Conservation (phyloP, 1,140 invertebrate species). For the Thrips palmi region DNA sequence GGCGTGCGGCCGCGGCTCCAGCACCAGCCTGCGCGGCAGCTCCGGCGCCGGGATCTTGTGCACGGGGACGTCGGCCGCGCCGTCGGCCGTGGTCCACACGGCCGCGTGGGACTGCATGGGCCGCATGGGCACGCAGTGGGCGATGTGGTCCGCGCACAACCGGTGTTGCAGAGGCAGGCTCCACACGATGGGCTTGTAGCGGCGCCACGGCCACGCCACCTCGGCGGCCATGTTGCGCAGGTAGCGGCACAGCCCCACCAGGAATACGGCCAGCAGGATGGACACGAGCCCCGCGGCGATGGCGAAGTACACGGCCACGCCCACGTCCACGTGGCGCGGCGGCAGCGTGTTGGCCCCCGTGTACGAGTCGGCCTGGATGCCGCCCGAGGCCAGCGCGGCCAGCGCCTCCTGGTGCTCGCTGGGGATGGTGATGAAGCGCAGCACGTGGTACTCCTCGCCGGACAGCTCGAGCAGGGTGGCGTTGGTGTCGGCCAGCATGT, state of each 20-base stretch:
- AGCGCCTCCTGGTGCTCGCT: conserved; percentile 14
- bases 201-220: conserved; percentile 17
- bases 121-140: too few species aligned
- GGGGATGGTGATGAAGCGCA: conserved; percentile 12
- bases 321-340: conserved; percentile 17
- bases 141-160: too few species aligned
- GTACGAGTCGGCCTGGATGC: conserved; percentile 12
- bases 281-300: conserved; percentile 17
- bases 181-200: conserved; percentile 15
- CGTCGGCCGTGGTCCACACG: too few species aligned
- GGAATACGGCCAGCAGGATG: conserved; percentile 14
- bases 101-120: too few species aligned
- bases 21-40: too few species aligned
- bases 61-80: too few species aligned
- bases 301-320: conserved; percentile 17
- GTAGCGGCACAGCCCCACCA: conserved; percentile 16
- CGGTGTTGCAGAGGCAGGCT: too few species aligned
- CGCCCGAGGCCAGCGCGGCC: conserved; percentile 13
- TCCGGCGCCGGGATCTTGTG: too few species aligned
- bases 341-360: background rate
- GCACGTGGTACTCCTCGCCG: conserved; percentile 22
- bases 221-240: conserved; percentile 11
- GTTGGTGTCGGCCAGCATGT: conserved; percentile 21
- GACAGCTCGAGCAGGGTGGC: conserved; percentile 21
- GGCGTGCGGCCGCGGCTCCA: too few species aligned